These are phyloP conservation scores for Toxonevra muliebris DNA, from an alignment of 2,888 invertebrate genomes.

Conservation along the genomic window DNA sequence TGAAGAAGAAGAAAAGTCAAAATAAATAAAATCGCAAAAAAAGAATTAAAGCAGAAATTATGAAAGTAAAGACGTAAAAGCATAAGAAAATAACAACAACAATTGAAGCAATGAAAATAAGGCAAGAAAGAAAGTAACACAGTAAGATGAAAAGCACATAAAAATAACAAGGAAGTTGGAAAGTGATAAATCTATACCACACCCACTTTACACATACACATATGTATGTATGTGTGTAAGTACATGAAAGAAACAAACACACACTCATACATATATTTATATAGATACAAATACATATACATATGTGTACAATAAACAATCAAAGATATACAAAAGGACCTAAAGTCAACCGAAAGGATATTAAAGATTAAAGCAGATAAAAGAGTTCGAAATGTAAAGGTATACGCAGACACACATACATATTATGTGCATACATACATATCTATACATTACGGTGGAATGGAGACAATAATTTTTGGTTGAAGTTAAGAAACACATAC, in stretches of 20 bases:
- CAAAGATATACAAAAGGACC: slow-evolving; percentile 39
- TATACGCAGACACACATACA: slow-evolving; percentile 30
- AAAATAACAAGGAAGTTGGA: slow-evolving; percentile 41
- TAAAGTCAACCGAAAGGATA: slow-evolving; percentile 48
- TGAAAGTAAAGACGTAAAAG: slow-evolving; percentile 6
- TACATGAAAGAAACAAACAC: too few relatives aligned
- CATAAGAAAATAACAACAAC: too few relatives aligned
- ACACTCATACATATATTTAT: slow-evolving; percentile 8
- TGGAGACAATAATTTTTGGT: slow-evolving; percentile 29
- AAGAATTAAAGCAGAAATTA: slow-evolving; percentile 10
- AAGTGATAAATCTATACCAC: slow-evolving; percentile 55
- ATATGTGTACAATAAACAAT: slow-evolving; percentile 16
- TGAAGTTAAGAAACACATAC: neutral
- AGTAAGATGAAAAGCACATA: slow-evolving; percentile 20
- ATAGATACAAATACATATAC: slow-evolving; percentile 11
- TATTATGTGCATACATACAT: slow-evolving; percentile 12
- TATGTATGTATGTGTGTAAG: neutral
- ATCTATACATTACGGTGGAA: slow-evolving; percentile 34
- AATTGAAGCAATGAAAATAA: slow-evolving; percentile 22
- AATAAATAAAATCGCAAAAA: slow-evolving; percentile 9
- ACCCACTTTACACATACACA: neutral
- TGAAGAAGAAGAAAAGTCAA: slow-evolving; percentile 6
- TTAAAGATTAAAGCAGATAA: slow-evolving; percentile 26
- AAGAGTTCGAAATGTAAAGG: too few relatives aligned
- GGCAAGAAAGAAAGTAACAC: slow-evolving; percentile 11